Evolutionary conservation across 2,113 vertebrate species (phyloP).

Genomic region (Callocephalon fimbriatum): DNA sequence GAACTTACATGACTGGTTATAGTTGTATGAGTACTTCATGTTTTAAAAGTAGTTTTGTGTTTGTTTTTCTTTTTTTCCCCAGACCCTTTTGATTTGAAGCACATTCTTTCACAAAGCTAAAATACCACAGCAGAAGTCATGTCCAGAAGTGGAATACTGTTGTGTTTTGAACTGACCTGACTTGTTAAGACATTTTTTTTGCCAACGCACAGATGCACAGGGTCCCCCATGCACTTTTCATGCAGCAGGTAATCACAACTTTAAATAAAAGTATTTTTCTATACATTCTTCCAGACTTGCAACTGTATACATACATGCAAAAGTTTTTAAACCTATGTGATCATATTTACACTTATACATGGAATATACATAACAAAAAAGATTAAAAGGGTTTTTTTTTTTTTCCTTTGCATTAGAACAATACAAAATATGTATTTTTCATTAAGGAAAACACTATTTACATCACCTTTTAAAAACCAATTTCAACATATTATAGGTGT

Average conservation of each 20-base stretch:
- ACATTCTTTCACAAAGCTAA: slow-evolving; percentile 82
- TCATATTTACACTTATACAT: slow-evolving; percentile 87
- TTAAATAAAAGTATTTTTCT: slow-evolving; percentile 85
- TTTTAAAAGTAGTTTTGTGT: slow-evolving; percentile 67
- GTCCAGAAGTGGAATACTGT: slow-evolving; percentile 81
- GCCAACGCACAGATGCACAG: slow-evolving; percentile 82
- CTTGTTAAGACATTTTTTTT: slow-evolving; percentile 78
- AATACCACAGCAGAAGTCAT: slow-evolving; percentile 78
- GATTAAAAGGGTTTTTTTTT: slow-evolving; percentile 74
- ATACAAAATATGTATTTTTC: slow-evolving; percentile 87
- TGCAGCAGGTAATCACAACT: slow-evolving; percentile 86
- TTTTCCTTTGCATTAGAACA: slow-evolving; percentile 82
- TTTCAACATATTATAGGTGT: slow-evolving; percentile 82
- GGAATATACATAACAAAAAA: slow-evolving; percentile 83
- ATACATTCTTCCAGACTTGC: slow-evolving; percentile 87
- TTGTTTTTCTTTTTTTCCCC: slow-evolving; percentile 2
- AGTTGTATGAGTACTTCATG: slow-evolving; percentile 59
- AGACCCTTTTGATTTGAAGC: slow-evolving; percentile 81
- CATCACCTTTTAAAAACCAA: slow-evolving; percentile 85
- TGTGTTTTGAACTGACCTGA: slow-evolving; percentile 78
- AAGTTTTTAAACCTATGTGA: slow-evolving; percentile 80
- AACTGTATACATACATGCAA: slow-evolving; percentile 88
- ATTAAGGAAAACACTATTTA: slow-evolving; percentile 87
- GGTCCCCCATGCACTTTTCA: slow-evolving; percentile 84
- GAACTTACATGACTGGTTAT: slow-evolving; percentile 68